Evolutionary conservation across 2,797 vertebrate genomes (phyloP).

Genomic region (Argentina silus): DNA sequence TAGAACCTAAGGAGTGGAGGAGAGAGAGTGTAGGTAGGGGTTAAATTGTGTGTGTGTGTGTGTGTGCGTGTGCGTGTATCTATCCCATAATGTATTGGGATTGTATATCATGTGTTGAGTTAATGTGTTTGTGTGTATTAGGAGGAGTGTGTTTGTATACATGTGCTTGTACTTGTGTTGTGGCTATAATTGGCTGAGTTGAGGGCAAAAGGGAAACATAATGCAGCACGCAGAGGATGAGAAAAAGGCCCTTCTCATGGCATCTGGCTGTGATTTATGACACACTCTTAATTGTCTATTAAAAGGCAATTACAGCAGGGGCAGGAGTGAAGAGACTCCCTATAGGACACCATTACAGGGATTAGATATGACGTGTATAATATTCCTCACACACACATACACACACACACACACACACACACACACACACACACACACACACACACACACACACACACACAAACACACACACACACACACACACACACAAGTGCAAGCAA

Average conservation of each 20-base stretch:
- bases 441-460: background rate
- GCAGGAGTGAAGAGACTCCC: conserved; percentile 55
- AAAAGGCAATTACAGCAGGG: conserved; percentile 81
- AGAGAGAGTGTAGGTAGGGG: background rate
- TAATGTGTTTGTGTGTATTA: background rate
- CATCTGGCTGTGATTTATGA: conserved; percentile 77
- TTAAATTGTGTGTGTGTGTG: background rate
- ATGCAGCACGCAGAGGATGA: conserved; percentile 65
- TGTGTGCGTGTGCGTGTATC: background rate
- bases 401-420: no score
- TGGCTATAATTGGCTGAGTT: conserved; percentile 70
- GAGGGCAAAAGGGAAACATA: conserved; percentile 73
- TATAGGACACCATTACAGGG: conserved; percentile 62
- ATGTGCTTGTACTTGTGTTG: conserved; percentile 26
- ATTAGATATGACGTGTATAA: conserved; percentile 64
- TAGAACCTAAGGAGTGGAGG: conserved; percentile 73
- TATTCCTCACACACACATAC: no score
- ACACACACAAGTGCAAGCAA: background rate
- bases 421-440: conserved; percentile 20
- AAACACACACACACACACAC: conserved; percentile 5
- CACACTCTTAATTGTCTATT: conserved; percentile 82
- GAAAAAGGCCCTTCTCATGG: conserved; percentile 61
- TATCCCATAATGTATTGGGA: background rate
- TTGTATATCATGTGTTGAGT: background rate
- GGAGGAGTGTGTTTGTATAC: conserved; percentile 9